phyloP scores from a whole-genome alignment of 2,113 vertebrate species.

The Oncorhynchus kisutch region DNA sequence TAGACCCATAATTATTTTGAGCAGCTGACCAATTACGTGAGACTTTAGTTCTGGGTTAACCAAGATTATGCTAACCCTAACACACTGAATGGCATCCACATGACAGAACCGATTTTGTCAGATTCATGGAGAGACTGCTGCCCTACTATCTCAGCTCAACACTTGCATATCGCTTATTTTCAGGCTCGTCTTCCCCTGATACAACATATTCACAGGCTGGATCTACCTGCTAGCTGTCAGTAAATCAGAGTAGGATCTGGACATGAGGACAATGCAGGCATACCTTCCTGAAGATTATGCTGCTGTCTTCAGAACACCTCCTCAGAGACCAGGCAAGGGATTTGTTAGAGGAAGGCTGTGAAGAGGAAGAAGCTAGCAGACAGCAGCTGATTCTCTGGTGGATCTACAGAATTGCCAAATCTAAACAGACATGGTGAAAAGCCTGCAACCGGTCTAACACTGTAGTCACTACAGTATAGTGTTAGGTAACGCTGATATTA shows the following conservation, averaged over 20 bases:
- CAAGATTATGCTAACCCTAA: neutral
- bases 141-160: neutral
- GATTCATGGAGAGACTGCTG: neutral
- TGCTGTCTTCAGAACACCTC: neutral
- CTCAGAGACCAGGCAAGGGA: neutral
- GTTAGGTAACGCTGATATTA: neutral
- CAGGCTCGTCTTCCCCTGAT: slow-evolving; percentile 19
- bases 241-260: slow-evolving; percentile 18
- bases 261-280: slow-evolving; percentile 20
- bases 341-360: slow-evolving; percentile 13
- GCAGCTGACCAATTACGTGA: too few relatives aligned
- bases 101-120: neutral
- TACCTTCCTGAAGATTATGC: slow-evolving; percentile 10
- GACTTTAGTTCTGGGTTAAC: too few relatives aligned
- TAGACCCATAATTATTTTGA: too few relatives aligned
- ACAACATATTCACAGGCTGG: slow-evolving; percentile 17
- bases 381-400: neutral
- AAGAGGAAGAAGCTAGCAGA: slow-evolving; percentile 6
- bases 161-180: slow-evolving; percentile 7
- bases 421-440: neutral
- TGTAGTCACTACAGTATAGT: neutral
- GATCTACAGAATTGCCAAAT: neutral
- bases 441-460: neutral
- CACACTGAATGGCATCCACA: neutral
- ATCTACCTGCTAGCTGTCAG: slow-evolving; percentile 12